Base-by-base conservation (phyloP, 1,140 invertebrate genomes). In the Saccostrea glomerata region DNA sequence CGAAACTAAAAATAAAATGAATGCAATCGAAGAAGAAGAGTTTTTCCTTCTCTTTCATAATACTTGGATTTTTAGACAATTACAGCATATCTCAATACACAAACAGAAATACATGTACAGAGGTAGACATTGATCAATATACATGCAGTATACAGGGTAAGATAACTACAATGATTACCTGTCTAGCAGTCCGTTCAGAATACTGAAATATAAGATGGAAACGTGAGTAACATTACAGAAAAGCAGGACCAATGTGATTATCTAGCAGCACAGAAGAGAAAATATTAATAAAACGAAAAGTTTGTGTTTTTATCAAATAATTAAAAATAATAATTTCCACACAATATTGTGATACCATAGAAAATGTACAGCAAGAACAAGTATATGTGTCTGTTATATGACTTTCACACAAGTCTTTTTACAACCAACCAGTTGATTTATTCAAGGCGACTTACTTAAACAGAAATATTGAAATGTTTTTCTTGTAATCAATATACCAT, bases 111-210 rank as follows among this genome's bases (percentile, higher is more conserved):
- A 63, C 12, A 7, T 25, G 13, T 73, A 73, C 23, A 30, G 25
- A 63, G 17, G 58, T 20, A 20, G 17, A 77, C 70, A 77, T 17
- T 30, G 70, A 36, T n/a, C n/a, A n/a, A n/a, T 30, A 77, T 4
- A 30, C 70, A 77, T 77, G 70, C 70, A 23, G 23, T 30, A 15
- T 12, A 77, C 23, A 17, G 70, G 23, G 15, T 0, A 2, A 11
- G 5, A 30, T 5, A 30, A 12, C 70, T 30, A 30, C 15, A 77
- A 77, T 5, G 11, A 40, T 47, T 77, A 77, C 70, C 70, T 77
- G 70, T 77, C 70, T 30, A 77, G 25, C 4, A 77, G 30, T 77
- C 70, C 70, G 25, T 77, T 77, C 70, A 77, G 70, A 77, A 77
- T 77, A 30, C 70, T 77, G 70, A 30, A 77, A 77, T 40, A 30